Evolutionary conservation across 1,140 invertebrate genomes (phyloP).

Genomic region (Trachymyrmex cornetzi): DNA sequence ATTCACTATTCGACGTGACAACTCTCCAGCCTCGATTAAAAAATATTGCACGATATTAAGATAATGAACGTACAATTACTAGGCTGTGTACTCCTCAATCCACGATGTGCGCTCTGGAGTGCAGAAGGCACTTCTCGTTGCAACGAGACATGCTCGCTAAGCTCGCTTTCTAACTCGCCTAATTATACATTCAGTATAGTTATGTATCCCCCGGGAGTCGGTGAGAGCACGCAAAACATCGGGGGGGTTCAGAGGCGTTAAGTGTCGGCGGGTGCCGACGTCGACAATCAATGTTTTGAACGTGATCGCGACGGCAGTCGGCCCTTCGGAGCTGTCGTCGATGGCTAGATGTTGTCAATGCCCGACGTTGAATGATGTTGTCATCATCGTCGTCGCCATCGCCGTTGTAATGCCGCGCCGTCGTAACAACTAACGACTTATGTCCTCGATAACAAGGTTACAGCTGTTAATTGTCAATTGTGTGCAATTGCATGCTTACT

Average conservation of each 20-base stretch:
- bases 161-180: conserved; percentile 37
- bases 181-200: conserved; percentile 2
- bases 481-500: neutral
- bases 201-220: neutral
- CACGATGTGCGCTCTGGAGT: neutral
- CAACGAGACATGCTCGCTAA: conserved; percentile 27
- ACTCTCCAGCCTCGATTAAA: neutral
- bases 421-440: neutral
- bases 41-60: neutral
- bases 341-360: neutral
- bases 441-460: conserved; percentile 2
- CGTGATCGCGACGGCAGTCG: neutral
- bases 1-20: neutral
- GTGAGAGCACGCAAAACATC: neutral
- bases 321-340: neutral
- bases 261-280: neutral
- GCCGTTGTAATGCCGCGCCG: neutral
- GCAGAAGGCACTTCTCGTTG: neutral
- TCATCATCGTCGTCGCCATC: neutral
- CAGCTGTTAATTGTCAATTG: neutral
- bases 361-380: neutral
- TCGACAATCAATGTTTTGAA: neutral
- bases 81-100: neutral
- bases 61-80: conserved; percentile 27
- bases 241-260: too few relatives aligned